Evolutionary conservation across 2,113 vertebrate genomes (phyloP).

Genomic region (Recurvirostra avosetta): DNA sequence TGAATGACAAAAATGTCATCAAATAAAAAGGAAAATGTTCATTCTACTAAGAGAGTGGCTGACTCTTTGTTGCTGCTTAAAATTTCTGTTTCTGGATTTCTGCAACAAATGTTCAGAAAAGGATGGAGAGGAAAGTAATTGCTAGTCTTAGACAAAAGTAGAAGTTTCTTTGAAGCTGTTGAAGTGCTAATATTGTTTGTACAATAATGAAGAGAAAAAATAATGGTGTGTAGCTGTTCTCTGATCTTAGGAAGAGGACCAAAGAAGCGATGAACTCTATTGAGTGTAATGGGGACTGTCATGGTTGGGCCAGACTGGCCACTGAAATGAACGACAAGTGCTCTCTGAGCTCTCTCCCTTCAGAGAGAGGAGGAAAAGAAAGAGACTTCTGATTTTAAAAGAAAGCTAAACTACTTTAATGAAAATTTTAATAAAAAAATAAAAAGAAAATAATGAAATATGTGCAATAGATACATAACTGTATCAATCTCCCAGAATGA

Average conservation of each 20-base stretch:
- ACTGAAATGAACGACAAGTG: no score
- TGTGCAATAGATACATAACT: no score
- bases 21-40: neutral
- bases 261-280: neutral
- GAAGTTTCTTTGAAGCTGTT: neutral
- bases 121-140: neutral
- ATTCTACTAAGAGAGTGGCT: neutral
- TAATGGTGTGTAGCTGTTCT: neutral
- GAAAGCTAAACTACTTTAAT: no score
- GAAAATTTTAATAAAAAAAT: no score
- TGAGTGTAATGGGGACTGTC: neutral
- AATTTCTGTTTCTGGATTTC: neutral
- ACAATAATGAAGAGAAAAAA: neutral
- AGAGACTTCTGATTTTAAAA: no score
- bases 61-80: neutral
- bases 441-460: no score
- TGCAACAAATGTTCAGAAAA: neutral
- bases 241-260: neutral
- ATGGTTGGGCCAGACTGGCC: no score
- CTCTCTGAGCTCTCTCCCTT: no score
- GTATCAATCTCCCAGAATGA: no score
- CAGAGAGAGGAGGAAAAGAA: no score
- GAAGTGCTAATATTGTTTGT: neutral
- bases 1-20: neutral
- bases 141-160: neutral